phyloP scores from a whole-genome alignment of 2,113 vertebrate genomes.

The Rhipidura dahli region DNA sequence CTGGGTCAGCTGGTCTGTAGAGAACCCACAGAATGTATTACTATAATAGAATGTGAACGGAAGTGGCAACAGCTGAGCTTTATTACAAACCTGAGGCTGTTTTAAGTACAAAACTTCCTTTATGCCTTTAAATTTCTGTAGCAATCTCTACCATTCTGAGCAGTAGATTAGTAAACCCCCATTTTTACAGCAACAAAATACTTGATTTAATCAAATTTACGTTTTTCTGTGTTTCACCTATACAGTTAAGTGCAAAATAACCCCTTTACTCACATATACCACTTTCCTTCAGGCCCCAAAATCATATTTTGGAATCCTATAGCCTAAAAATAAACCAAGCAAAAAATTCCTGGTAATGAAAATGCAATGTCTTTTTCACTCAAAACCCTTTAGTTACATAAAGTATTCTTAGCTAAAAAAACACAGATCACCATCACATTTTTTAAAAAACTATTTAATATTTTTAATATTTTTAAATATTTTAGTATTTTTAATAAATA shows the following conservation, averaged over 20 bases:
- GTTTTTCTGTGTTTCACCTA: background rate
- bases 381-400: background rate
- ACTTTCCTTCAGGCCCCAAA: background rate
- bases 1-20: slow-evolving; percentile 47
- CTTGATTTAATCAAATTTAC: background rate
- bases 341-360: background rate
- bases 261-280: background rate
- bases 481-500: no score
- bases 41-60: background rate
- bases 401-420: background rate
- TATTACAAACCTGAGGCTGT: slow-evolving; percentile 15
- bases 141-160: background rate
- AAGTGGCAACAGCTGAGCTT: slow-evolving; percentile 33
- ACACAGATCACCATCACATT: background rate
- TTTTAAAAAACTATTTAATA: background rate
- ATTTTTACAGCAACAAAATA: background rate
- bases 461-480: no score
- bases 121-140: background rate
- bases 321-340: background rate
- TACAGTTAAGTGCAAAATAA: background rate
- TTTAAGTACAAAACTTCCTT: slow-evolving; percentile 25
- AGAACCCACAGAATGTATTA: background rate
- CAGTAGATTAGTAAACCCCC: background rate
- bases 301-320: background rate
- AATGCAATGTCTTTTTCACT: background rate